Conservation (phyloP, 2,888 invertebrate species). For the Hydrotaea cyrtoneurina region DNA sequence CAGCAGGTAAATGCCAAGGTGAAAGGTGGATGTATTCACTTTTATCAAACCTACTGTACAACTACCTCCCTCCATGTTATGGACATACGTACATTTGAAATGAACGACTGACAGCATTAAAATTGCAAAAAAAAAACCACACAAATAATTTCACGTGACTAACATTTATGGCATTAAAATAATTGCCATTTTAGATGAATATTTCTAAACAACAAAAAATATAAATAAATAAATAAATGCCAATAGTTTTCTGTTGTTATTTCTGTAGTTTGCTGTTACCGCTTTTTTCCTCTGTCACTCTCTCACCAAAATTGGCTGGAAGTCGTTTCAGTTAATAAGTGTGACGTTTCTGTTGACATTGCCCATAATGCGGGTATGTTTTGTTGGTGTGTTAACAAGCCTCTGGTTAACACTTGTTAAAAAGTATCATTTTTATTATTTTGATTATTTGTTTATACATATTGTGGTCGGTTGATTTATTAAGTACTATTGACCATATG, state of each 20-base stretch:
- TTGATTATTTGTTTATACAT: not conserved
- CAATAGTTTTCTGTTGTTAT: not conserved
- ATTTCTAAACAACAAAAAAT: conserved; percentile 11
- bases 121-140: not conserved
- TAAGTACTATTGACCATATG: not conserved
- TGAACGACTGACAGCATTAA: not conserved
- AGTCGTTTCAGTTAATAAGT: not conserved
- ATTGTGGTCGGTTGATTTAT: not conserved
- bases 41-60: no score
- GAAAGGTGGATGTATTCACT: no score
- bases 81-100: not conserved
- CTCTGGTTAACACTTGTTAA: conserved; percentile 17
- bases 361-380: conserved; percentile 22
- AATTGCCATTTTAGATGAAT: not conserved
- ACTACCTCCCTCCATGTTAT: no score
- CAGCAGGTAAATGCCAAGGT: no score
- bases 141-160: conserved; percentile 12
- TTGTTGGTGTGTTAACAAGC: conserved; percentile 24
- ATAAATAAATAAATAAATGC: not conserved
- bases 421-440: not conserved
- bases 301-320: not conserved
- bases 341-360: conserved; percentile 20
- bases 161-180: conserved; percentile 9
- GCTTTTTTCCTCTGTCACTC: not conserved
- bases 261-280: not conserved